Evolutionary conservation across 35 echinoderm and acorn worm genomes (phyloP), one percentile per base, ranked within the genome.

Genomic region (Holothuria glaberrima): DNA sequence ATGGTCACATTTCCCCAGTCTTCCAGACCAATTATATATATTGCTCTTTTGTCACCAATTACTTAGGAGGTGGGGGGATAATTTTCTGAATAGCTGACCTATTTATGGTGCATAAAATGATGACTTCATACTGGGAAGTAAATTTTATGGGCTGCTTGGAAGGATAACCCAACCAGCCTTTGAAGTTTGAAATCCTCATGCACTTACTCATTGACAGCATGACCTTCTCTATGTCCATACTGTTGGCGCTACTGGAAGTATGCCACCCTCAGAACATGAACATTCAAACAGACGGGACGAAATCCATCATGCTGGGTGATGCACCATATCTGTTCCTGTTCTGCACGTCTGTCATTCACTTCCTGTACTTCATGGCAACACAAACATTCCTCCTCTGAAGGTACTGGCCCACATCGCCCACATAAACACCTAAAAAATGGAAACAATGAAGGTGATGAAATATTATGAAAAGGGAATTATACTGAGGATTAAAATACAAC

Each of bases 181-280:
- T 21, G 26, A 29, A 7, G 12, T 22, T 27, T 69, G 7, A 30
- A 24, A 69, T 0, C 20, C 45, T 16, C 25, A 44, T 78, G 25
- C 31, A 46, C 41, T 78, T 50, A 78, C 74, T 35, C 30, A 78
- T 38, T 26, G 7, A 78, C 17, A 46, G 25, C 46, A 26, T 81
- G n/a, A 48, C 52, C 52, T 48, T 48, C 76, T 48, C 52, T 58
- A 46, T 48, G 19, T 46, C 76, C 76, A 81, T 26, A 81, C 52
- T 81, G 76, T 81, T 81, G 76, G 29, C 52, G 48, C 22, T 50
- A 81, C 76, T 81, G 76, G 76, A 81, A 81, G 41, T 22, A 54
- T 26, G 34, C 45, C 35, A 81, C 76, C 52, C 76, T 45, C 76
- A 80, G 54, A 16, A 80, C 76, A 50, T 80, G 44, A 50, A 50